Evolutionary conservation across 2,797 vertebrate species (phyloP).

Genomic region (Enteromius mattozi): DNA sequence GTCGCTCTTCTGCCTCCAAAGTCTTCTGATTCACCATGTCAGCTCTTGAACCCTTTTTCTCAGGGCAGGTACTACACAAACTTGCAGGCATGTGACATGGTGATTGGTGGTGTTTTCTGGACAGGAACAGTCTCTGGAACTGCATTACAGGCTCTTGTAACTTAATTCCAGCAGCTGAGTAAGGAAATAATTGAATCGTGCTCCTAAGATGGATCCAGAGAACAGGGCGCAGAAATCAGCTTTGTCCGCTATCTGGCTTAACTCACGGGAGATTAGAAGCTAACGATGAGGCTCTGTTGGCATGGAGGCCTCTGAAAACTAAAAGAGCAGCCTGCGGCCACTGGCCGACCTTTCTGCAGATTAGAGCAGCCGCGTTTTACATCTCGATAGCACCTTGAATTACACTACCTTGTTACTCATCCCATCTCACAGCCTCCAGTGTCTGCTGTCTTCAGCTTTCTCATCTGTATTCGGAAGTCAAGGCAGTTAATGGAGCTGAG

Average conservation of each 20-base stretch:
- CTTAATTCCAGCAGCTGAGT: conserved; percentile 92
- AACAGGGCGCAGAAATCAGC: conserved; percentile 84
- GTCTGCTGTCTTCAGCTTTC: conserved; percentile 12
- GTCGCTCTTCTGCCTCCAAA: conserved; percentile 25
- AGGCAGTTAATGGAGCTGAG: conserved; percentile 8
- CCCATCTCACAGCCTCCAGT: conserved; percentile 9
- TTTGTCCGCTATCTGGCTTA: conserved; percentile 77
- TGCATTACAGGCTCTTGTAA: conserved; percentile 88
- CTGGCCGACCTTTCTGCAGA: conserved; percentile 19
- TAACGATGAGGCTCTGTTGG: conserved; percentile 71
- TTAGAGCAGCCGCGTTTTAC: conserved; percentile 45
- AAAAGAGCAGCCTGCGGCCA: conserved; percentile 67
- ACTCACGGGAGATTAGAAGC: conserved; percentile 83
- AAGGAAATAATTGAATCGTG: conserved; percentile 94
- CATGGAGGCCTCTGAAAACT: conserved; percentile 69
- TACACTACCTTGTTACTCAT: conserved; percentile 15
- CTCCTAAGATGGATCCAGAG: conserved; percentile 88
- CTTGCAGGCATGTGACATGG: conserved; percentile 39
- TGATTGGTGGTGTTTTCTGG: conserved; percentile 59
- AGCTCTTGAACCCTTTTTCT: conserved; percentile 34
- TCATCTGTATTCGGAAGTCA: background rate
- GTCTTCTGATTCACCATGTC: conserved; percentile 46
- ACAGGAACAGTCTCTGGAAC: conserved; percentile 73
- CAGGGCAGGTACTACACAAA: conserved; percentile 38
- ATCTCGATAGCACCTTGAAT: conserved; percentile 43